Evolutionary conservation across 64 coral and sea anemone species (phyloP).

Genomic region (Anthopleura sola): DNA sequence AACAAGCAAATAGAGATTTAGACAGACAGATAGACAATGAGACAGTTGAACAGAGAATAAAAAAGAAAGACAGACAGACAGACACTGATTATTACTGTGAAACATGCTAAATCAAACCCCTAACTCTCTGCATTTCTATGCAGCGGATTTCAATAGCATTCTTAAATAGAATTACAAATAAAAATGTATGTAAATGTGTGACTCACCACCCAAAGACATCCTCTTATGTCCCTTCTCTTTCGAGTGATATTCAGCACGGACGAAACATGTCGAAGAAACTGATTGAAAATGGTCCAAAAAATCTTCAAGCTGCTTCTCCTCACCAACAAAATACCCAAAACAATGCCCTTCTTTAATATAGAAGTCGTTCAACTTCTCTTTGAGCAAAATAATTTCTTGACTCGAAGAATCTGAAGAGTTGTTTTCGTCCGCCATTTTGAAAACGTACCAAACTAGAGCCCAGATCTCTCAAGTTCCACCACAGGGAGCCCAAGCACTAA

Average conservation of each 20-base stretch:
- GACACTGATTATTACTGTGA: no score
- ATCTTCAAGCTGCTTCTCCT: not conserved
- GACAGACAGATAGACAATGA: no score
- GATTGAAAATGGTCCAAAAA: not conserved
- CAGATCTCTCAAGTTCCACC: not conserved
- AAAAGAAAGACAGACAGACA: no score
- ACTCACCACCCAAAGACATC: not conserved
- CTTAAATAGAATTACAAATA: not conserved
- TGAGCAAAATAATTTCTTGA: not conserved
- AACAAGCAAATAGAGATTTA: no score
- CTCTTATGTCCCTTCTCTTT: conserved; percentile 4
- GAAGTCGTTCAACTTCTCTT: not conserved
- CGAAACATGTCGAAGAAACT: not conserved
- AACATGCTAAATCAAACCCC: no score
- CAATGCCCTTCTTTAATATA: not conserved
- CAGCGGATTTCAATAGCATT: not conserved
- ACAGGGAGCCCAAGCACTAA: not conserved
- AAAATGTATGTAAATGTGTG: no score
- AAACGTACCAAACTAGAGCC: not conserved
- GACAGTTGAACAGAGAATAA: no score
- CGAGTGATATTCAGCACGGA: not conserved
- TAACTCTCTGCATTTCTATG: no score
- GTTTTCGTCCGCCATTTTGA: not conserved
- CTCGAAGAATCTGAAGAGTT: not conserved
- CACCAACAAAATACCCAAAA: not conserved